Evolutionary conservation across 2,888 invertebrate genomes (phyloP), one percentile per base, ranked within the genome.

Genomic region (Listrodromus nycthemerus): DNA sequence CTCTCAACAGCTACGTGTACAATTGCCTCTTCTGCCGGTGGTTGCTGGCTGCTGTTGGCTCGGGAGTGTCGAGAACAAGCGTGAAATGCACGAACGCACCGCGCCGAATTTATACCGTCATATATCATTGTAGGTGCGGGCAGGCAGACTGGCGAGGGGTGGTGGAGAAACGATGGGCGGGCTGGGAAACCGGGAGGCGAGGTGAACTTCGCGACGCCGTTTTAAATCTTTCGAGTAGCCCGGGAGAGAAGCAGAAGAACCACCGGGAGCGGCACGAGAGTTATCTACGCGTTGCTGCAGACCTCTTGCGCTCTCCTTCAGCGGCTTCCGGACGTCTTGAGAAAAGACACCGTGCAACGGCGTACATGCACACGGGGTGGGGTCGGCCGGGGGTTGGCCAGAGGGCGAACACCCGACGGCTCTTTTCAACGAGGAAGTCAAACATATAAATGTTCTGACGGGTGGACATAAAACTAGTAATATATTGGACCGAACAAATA

Each of bases 401-500:
- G 33, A 13, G 21, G 55, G 48, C 76, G 65, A 63, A 69, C 55
- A 52, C 82, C 73, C 63, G 75, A 79, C 75, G 27, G 86, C 86
- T 74, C 85, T 87, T 89, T 86, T 88, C 87, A 85, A 85, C 88
- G 70, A 85, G 86, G 73, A 88, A 89, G 89, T 89, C 90, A 87
- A 88, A 90, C 90, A 89, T 90, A 91, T 90, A 89, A 91, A 90
- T 88, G 88, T 89, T 90, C 87, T 88, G 90, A 90, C 90, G 89
- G 90, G 87, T 90, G 89, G 89, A 88, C 89, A 89, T 89, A 89
- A 91, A 91, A 90, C 89, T 90, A 88, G 89, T 91, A 90, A 90
- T 90, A 90, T 91, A 91, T 91, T 90, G 89, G 90, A 90, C 89
- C 88, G 88, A 89, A 91, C 89, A 89, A 91, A 91, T 90, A 89